phyloP scores from a whole-genome alignment of 1,140 invertebrate species.

The Drosophila ambigua region DNA sequence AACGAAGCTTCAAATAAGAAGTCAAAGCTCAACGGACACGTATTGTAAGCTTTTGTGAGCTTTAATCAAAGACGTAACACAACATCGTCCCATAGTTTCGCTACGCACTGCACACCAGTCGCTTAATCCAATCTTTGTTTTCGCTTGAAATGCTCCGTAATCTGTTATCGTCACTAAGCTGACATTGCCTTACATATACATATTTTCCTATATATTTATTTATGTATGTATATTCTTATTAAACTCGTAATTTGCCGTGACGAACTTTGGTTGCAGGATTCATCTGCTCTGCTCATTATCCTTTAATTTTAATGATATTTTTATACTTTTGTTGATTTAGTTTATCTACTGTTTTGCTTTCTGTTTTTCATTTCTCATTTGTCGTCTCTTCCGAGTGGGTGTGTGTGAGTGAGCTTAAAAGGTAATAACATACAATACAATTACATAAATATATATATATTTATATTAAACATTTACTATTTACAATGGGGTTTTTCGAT shows the following conservation, averaged over 20 bases:
- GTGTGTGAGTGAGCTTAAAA: slow-evolving; percentile 59
- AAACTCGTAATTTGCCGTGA: slow-evolving; percentile 50
- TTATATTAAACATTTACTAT: slow-evolving; percentile 72
- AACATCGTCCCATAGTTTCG: slow-evolving; percentile 10
- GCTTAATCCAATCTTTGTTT: background rate
- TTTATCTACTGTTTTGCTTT: slow-evolving; percentile 6
- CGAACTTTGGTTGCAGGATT: slow-evolving; percentile 20
- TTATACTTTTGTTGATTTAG: slow-evolving; percentile 3
- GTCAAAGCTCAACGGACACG: background rate
- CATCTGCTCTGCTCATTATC: slow-evolving; percentile 15
- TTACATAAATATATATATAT: slow-evolving; percentile 60
- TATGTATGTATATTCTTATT: slow-evolving; percentile 18
- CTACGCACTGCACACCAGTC: slow-evolving; percentile 20
- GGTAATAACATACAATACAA: slow-evolving; percentile 78
- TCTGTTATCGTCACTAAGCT: slow-evolving; percentile 5
- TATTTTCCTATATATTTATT: slow-evolving; percentile 33
- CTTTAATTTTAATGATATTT: slow-evolving; percentile 40
- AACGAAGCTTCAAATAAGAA: no score
- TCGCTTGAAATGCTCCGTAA: slow-evolving; percentile 9
- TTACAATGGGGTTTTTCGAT: slow-evolving; percentile 45
- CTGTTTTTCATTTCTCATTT: slow-evolving; percentile 19
- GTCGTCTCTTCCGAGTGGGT: background rate
- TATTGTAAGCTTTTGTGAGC: no score
- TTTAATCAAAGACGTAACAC: no score
- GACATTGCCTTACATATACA: slow-evolving; percentile 11